Conservation (phyloP, 2,888 invertebrate species). For the Synergus japonicus region DNA sequence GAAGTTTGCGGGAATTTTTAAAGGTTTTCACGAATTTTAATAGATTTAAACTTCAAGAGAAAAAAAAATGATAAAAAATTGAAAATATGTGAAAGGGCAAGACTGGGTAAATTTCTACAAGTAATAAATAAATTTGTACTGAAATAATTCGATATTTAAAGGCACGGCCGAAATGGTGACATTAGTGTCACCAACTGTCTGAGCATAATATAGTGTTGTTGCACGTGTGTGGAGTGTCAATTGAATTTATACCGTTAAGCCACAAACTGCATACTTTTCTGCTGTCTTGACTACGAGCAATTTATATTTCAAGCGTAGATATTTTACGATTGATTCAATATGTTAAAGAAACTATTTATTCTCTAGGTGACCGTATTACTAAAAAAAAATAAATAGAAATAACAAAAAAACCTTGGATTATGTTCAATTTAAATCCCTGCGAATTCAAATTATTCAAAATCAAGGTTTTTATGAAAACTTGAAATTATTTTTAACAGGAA, state of each 20-base stretch:
- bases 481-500: no score
- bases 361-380: neutral
- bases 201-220: neutral
- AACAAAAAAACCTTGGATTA: neutral
- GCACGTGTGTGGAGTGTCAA: slow-evolving; percentile 34
- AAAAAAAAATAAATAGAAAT: neutral
- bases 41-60: no score
- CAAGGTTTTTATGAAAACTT: no score
- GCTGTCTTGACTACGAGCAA: neutral
- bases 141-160: neutral
- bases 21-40: no score
- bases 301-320: slow-evolving; percentile 9
- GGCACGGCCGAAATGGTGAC: neutral
- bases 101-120: no score
- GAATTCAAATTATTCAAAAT: no score
- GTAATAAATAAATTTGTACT: neutral
- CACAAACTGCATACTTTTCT: slow-evolving; percentile 31
- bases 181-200: slow-evolving; percentile 16
- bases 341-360: neutral
- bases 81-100: no score
- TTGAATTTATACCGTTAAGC: slow-evolving; percentile 24
- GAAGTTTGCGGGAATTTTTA: no score
- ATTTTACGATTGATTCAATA: neutral
- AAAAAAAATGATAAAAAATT: no score
- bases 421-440: no score